These are phyloP conservation scores for Meta bourneti DNA, from an alignment of 2,888 invertebrate species.

Conservation along the genomic window DNA sequence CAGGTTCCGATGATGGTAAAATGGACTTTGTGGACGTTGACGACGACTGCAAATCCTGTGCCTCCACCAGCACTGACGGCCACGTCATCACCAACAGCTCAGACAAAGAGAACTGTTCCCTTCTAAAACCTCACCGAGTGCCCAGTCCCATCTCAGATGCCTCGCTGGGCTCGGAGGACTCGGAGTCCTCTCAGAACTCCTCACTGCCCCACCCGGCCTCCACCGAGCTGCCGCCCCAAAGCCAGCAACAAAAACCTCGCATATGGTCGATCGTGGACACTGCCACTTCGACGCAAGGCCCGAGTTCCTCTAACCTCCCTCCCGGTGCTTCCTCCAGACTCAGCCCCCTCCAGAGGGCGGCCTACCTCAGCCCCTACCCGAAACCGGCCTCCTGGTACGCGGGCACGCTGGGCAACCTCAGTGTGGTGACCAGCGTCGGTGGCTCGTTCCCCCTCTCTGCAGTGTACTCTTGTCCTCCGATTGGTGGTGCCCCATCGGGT, in stretches of 20 bases:
- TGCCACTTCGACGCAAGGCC: slow-evolving; percentile 77
- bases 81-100: slow-evolving; percentile 74
- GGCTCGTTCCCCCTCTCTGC: slow-evolving; percentile 75
- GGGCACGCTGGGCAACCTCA: slow-evolving; percentile 65
- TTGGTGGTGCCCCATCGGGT: slow-evolving; percentile 52
- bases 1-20: slow-evolving; percentile 73
- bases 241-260: slow-evolving; percentile 78
- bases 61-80: slow-evolving; percentile 71
- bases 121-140: slow-evolving; percentile 60
- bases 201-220: slow-evolving; percentile 35
- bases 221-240: slow-evolving; percentile 53
- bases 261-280: slow-evolving; percentile 79
- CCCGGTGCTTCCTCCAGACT: slow-evolving; percentile 70
- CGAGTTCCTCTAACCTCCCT: slow-evolving; percentile 52
- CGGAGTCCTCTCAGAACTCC: slow-evolving; percentile 68
- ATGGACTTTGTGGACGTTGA: slow-evolving; percentile 78
- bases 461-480: slow-evolving; percentile 77
- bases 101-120: slow-evolving; percentile 71
- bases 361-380: slow-evolving; percentile 73
- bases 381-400: slow-evolving; percentile 71
- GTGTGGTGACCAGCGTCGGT: slow-evolving; percentile 72
- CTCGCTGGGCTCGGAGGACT: slow-evolving; percentile 72
- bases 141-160: slow-evolving; percentile 75
- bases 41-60: slow-evolving; percentile 77
- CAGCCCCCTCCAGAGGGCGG: slow-evolving; percentile 76